A percentile compares a stretch with the other conserved stretches of the same genome.
These are phyloP conservation scores for Lucilia sericata DNA, from an alignment of 1,140 invertebrate genomes.

Conservation along the genomic window DNA sequence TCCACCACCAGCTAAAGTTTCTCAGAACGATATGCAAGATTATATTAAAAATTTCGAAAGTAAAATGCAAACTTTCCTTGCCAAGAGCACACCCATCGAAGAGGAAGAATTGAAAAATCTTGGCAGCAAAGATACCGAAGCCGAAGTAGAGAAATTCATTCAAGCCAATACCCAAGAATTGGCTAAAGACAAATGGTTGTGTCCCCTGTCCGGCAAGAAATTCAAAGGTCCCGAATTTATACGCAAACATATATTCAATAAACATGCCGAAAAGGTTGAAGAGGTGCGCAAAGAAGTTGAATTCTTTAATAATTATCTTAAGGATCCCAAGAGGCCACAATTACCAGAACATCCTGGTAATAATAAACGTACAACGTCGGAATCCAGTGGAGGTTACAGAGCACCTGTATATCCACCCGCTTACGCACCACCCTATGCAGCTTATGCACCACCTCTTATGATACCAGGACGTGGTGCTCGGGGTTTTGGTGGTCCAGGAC, in stretches of 20 bases:
- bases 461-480: conserved; percentile 60
- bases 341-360: conserved; percentile 84
- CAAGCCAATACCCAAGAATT: conserved; percentile 94
- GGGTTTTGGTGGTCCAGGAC: conserved; percentile 59
- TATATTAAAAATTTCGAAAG: conserved; percentile 84
- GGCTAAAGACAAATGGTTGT: conserved; percentile 98
- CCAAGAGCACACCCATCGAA: conserved; percentile 76
- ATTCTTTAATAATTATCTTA: conserved; percentile 98
- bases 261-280: conserved; percentile 95
- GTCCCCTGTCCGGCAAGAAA: conserved; percentile 98
- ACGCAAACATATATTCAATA: conserved; percentile 98
- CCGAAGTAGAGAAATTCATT: conserved; percentile 95
- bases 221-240: conserved; percentile 99
- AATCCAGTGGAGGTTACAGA: conserved; percentile 67
- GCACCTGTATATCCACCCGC: conserved; percentile 58
- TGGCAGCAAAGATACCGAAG: conserved; percentile 88
- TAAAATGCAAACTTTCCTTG: conserved; percentile 90
- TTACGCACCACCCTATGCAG: conserved; percentile 58
- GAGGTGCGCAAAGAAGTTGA: conserved; percentile 96
- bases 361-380: conserved; percentile 67
- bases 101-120: conserved; percentile 88
- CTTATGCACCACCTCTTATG: conserved; percentile 58
- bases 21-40: conserved; percentile 77
- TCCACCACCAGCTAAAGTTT: conserved; percentile 84
- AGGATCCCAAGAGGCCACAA: conserved; percentile 94